A percentile compares a stretch with the other conserved stretches of the same genome.
These are phyloP conservation scores for Urocitellus parryii DNA, from an alignment of 2,113 vertebrate species.

Conservation along the genomic window DNA sequence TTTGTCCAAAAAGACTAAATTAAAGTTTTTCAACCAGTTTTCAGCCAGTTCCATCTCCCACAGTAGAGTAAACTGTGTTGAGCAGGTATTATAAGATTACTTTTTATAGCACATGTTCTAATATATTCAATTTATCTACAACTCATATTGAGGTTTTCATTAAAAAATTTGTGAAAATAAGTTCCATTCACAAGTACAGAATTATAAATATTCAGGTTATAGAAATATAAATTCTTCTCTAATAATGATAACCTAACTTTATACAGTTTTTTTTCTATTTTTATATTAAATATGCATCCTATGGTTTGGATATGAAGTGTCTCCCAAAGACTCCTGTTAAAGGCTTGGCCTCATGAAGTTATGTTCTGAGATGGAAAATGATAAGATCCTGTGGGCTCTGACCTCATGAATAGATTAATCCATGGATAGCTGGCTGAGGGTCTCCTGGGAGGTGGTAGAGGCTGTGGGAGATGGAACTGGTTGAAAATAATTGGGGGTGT, in stretches of 20 bases:
- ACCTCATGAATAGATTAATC: too few species aligned
- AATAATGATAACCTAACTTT: not conserved
- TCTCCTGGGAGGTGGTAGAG: too few species aligned
- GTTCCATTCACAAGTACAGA: not conserved
- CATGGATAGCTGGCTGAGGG: too few species aligned
- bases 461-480: too few species aligned
- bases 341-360: too few species aligned
- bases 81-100: not conserved
- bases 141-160: not conserved
- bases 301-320: too few species aligned
- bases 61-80: not conserved
- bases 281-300: not conserved
- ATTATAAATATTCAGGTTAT: not conserved
- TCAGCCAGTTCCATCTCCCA: too few species aligned
- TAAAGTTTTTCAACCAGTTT: not conserved
- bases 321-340: too few species aligned
- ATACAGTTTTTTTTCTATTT: not conserved
- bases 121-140: conserved; percentile 41
- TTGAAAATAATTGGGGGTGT: too few species aligned
- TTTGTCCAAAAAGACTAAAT: not conserved
- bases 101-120: not conserved
- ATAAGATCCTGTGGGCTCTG: too few species aligned
- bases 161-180: not conserved
- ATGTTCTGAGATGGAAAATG: too few species aligned
- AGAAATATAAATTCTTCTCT: not conserved